Evolutionary conservation across 2,888 invertebrate species (phyloP).

Genomic region (Lottia gigantea): DNA sequence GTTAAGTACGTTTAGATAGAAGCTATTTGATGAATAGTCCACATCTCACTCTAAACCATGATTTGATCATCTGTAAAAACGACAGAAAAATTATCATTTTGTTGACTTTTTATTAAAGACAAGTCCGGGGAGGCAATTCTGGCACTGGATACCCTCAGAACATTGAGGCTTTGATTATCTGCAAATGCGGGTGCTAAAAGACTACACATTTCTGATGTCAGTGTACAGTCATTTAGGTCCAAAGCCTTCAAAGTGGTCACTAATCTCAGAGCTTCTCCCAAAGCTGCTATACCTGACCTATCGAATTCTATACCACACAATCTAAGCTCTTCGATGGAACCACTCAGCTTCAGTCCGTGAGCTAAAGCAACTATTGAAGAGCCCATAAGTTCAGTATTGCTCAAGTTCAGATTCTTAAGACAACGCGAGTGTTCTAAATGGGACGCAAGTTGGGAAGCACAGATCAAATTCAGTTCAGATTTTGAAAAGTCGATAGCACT

Average conservation of each 20-base stretch:
- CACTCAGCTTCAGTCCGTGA: constrained; percentile 52
- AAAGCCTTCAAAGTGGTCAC: constrained; percentile 48
- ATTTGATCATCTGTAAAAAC: too few species aligned
- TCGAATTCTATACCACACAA: constrained; percentile 95
- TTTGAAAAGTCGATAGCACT: constrained; percentile 43
- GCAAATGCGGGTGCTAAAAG: constrained; percentile 36
- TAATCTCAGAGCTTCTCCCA: constrained; percentile 44
- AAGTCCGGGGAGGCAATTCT: neutral
- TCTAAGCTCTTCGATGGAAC: constrained; percentile 78
- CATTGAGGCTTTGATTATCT: neutral
- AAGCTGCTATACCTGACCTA: constrained; percentile 42
- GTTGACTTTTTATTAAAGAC: too few species aligned
- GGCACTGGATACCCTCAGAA: neutral
- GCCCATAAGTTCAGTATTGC: constrained; percentile 42
- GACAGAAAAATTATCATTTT: too few species aligned
- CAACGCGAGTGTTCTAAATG: constrained; percentile 43
- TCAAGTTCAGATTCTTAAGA: constrained; percentile 40
- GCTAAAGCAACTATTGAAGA: constrained; percentile 52
- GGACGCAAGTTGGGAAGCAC: constrained; percentile 44
- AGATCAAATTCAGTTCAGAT: constrained; percentile 52
- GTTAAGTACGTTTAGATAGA: too few species aligned
- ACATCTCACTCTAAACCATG: too few species aligned
- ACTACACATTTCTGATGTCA: constrained; percentile 49
- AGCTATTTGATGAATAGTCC: too few species aligned
- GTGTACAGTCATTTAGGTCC: constrained; percentile 49